Percentiles rank a stretch among this genome's conserved stretches.
phyloP scores from a whole-genome alignment of 2,113 vertebrate genomes.

The Leucoraja erinaceus region DNA sequence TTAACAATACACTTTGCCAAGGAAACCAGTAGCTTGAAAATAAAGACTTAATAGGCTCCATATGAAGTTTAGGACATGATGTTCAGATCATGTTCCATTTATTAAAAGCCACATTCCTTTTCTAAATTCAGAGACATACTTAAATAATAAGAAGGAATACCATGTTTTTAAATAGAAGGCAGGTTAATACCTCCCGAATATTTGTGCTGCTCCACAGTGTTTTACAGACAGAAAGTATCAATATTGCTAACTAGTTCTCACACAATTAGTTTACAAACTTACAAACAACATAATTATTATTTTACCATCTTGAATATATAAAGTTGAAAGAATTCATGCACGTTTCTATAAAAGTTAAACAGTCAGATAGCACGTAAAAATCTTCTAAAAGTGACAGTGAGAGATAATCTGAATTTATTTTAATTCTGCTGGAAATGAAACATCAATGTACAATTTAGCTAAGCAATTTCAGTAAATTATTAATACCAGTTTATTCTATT shows the following conservation, averaged over 20 bases:
- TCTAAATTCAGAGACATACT: neutral
- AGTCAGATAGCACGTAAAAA: neutral
- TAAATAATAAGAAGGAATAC: neutral
- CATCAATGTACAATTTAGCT: neutral
- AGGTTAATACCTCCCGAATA: neutral
- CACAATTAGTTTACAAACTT: neutral
- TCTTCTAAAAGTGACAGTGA: neutral
- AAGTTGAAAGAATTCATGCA: neutral
- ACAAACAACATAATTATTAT: neutral
- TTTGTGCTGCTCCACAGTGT: neutral
- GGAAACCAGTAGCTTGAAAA: neutral
- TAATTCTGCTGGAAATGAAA: neutral
- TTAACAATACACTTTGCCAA: conserved; percentile 22
- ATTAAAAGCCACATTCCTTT: conserved; percentile 12
- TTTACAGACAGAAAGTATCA: neutral
- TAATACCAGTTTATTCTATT: neutral
- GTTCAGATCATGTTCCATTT: neutral
- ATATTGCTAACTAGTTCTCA: neutral
- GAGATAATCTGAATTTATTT: neutral
- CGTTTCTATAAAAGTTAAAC: neutral
- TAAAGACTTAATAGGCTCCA: conserved; percentile 14
- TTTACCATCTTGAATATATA: neutral
- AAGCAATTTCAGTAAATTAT: neutral
- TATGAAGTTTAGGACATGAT: conserved; percentile 14
- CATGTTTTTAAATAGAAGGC: too few species aligned